These are phyloP conservation scores for Ochropacha duplaris DNA, from an alignment of 2,888 invertebrate genomes.

Conservation along the genomic window DNA sequence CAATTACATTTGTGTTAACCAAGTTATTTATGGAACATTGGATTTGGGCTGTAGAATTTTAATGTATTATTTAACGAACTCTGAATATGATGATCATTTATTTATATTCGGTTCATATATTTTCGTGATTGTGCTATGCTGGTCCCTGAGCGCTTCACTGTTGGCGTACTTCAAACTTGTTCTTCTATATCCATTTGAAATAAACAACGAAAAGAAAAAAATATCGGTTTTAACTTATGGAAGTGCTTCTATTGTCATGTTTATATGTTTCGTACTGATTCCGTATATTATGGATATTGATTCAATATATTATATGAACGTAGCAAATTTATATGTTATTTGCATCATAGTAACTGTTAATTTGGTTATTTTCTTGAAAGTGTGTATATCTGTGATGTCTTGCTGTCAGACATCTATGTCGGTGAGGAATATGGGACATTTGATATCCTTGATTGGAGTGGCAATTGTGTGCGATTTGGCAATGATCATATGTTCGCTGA, in stretches of 20 bases:
- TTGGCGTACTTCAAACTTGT: background rate
- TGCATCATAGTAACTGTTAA: background rate
- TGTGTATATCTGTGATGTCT: background rate
- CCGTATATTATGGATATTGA: background rate
- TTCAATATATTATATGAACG: background rate
- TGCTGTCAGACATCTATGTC: background rate
- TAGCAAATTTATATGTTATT: background rate
- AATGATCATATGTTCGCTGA: background rate
- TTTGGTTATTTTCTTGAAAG: background rate
- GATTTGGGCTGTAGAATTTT: background rate
- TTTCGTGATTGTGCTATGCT: background rate
- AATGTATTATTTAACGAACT: background rate
- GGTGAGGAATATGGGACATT: background rate
- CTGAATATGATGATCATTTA: background rate
- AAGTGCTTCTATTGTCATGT: background rate
- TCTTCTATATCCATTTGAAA: background rate
- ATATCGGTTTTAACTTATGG: background rate
- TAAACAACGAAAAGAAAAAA: background rate
- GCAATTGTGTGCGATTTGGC: background rate
- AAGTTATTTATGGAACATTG: background rate
- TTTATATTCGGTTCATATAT: background rate
- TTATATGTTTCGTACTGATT: background rate
- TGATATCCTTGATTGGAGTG: background rate
- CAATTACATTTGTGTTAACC: constrained; percentile 2
- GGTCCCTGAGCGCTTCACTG: background rate